A percentile compares a stretch with the other conserved stretches of the same genome.
These are phyloP conservation scores for Mythimna impura DNA, from an alignment of 2,888 invertebrate species.

Conservation along the genomic window DNA sequence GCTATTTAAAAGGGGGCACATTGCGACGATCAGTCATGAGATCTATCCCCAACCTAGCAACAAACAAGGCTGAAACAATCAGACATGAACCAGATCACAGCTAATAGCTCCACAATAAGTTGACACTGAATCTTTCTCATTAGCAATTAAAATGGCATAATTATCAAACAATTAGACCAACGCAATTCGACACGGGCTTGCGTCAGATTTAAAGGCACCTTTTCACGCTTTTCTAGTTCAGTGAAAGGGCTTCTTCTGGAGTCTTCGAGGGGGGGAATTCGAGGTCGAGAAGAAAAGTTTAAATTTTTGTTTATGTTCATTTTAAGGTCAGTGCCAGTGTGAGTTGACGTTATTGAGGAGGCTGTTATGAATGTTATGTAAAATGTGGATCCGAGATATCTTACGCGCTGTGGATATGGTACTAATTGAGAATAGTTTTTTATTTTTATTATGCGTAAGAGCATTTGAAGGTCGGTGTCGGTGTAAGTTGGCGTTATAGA, in stretches of 20 bases:
- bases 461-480: slow-evolving; percentile 4
- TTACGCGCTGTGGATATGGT: neutral
- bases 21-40: no score
- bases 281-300: slow-evolving; percentile 32
- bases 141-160: slow-evolving; percentile 43
- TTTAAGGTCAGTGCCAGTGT: neutral
- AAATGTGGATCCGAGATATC: neutral
- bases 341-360: neutral
- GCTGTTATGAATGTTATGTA: neutral
- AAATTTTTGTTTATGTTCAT: neutral
- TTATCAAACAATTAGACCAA: slow-evolving; percentile 45
- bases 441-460: no score
- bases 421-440: no score
- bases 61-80: slow-evolving; percentile 41
- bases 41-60: neutral
- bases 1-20: neutral
- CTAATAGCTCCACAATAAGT: slow-evolving; percentile 11
- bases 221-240: slow-evolving; percentile 75
- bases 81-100: slow-evolving; percentile 35
- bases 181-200: slow-evolving; percentile 55
- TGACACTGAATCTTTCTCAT: slow-evolving; percentile 53
- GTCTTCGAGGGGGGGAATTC: slow-evolving; percentile 61
- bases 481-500: neutral
- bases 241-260: slow-evolving; percentile 80
- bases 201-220: slow-evolving; percentile 64